Evolutionary conservation across 92 coral and sea anemone genomes (phyloP).

Genomic region (Micromussa lordhowensis): DNA sequence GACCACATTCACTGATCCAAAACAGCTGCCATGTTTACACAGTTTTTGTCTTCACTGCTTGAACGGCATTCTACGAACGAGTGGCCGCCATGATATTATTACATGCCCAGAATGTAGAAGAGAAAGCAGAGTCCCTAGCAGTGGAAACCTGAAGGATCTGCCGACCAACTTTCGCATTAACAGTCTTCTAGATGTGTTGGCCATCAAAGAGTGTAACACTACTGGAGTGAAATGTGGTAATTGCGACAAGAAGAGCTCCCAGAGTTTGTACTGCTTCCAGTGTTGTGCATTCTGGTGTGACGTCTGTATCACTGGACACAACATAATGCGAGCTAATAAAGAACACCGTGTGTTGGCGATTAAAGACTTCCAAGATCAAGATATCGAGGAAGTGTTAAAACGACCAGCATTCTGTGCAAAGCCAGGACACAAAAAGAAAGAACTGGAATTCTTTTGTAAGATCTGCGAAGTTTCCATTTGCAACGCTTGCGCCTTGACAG

Average conservation of each 20-base stretch:
- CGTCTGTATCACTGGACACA: background rate
- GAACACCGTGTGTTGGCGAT: background rate
- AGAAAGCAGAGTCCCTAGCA: conserved; percentile 18
- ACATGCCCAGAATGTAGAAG: conserved; percentile 23
- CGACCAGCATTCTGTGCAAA: background rate
- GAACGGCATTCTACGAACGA: too few species aligned
- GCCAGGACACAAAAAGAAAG: conserved; percentile 10
- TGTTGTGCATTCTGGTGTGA: conserved; percentile 13
- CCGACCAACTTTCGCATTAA: conserved; percentile 6
- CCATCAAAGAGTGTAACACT: conserved; percentile 1
- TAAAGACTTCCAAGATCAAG: background rate
- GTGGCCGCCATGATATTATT: background rate
- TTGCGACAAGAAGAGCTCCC: conserved; percentile 6
- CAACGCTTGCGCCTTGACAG: background rate
- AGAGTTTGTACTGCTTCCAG: conserved; percentile 13
- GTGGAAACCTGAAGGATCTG: background rate
- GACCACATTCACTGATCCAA: too few species aligned
- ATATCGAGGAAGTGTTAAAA: background rate
- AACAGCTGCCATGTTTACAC: too few species aligned
- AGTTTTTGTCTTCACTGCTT: too few species aligned
- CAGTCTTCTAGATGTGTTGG: conserved; percentile 7
- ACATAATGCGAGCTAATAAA: background rate
- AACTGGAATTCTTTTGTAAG: background rate
- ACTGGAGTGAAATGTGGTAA: conserved; percentile 8
- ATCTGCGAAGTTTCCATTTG: background rate